Percentiles rank a stretch among this genome's conserved stretches.
phyloP scores from a whole-genome alignment of 2,113 vertebrate species.

The Callipepla californica region DNA sequence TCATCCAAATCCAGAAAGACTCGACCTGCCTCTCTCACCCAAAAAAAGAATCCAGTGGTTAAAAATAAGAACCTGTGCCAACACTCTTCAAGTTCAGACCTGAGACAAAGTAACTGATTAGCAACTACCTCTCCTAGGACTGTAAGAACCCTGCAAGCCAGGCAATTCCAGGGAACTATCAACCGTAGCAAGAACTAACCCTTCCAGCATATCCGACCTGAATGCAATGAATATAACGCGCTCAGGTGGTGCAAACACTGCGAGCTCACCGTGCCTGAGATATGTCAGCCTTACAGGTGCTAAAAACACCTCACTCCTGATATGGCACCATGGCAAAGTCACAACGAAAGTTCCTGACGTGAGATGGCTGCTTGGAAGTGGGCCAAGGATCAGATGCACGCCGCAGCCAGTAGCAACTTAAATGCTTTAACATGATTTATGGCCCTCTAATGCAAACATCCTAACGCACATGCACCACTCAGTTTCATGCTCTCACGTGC shows the following conservation, averaged over 20 bases:
- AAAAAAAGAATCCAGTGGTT: not conserved
- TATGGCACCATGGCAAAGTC: not conserved
- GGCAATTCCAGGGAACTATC: not conserved
- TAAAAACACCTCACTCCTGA: not conserved
- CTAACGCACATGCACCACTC: rapidly evolving
- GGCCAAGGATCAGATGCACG: rapidly evolving
- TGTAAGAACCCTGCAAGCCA: not conserved
- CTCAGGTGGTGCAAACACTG: not conserved
- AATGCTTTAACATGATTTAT: not conserved
- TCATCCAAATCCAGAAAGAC: not conserved
- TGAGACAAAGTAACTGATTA: not conserved
- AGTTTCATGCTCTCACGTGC: rapidly evolving
- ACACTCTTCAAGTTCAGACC: not conserved
- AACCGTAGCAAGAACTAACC: not conserved
- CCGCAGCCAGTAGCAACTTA: not conserved
- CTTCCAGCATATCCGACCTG: not conserved
- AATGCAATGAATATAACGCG: not conserved
- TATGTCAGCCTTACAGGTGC: not conserved
- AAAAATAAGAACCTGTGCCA: not conserved
- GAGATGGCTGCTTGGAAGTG: not conserved
- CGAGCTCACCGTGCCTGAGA: not conserved
- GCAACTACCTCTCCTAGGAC: not conserved
- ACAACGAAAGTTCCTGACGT: rapidly evolving
- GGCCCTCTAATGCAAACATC: not conserved
- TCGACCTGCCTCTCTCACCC: not conserved